phyloP scores from a whole-genome alignment of 2,797 vertebrate genomes.

The Geotrypetes seraphini region DNA sequence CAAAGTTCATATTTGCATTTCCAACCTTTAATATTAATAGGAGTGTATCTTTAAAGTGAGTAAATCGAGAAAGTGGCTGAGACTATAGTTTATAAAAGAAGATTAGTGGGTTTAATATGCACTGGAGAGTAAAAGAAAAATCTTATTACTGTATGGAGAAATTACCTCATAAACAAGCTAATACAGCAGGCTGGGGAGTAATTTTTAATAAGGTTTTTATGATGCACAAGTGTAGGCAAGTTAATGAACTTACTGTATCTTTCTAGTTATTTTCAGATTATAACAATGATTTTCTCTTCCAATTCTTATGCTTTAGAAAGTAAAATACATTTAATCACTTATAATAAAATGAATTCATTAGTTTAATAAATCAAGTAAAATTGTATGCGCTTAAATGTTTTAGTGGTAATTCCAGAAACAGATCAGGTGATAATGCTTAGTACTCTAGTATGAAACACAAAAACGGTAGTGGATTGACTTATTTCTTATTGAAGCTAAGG shows the following conservation, averaged over 20 bases:
- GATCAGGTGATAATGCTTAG: conserved; percentile 46
- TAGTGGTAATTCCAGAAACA: conserved; percentile 35
- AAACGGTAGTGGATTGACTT: conserved; percentile 27
- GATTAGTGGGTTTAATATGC: conserved; percentile 99
- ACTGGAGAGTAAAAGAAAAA: conserved; percentile 98
- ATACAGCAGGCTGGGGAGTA: conserved; percentile 95
- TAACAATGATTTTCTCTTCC: conserved; percentile 81
- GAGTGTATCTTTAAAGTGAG: conserved; percentile 67
- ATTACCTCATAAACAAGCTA: conserved; percentile 98
- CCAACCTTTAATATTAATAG: conserved; percentile 74
- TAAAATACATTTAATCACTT: conserved; percentile 73
- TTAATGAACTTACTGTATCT: conserved; percentile 94
- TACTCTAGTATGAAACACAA: conserved; percentile 17
- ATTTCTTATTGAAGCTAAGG: conserved; percentile 48
- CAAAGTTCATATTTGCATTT: conserved; percentile 60
- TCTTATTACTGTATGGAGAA: conserved; percentile 96
- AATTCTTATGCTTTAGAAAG: conserved; percentile 75
- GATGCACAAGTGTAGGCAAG: conserved; percentile 93
- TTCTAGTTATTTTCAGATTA: conserved; percentile 91
- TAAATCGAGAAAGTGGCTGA: conserved; percentile 71
- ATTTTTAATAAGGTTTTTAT: conserved; percentile 99
- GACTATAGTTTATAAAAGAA: conserved; percentile 89
- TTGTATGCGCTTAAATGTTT: conserved; percentile 31
- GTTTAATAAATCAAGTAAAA: conserved; percentile 64
- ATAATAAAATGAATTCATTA: conserved; percentile 69